These are phyloP conservation scores for Scaptomyza pallida DNA, from an alignment of 1,140 invertebrate genomes.

Conservation along the genomic window DNA sequence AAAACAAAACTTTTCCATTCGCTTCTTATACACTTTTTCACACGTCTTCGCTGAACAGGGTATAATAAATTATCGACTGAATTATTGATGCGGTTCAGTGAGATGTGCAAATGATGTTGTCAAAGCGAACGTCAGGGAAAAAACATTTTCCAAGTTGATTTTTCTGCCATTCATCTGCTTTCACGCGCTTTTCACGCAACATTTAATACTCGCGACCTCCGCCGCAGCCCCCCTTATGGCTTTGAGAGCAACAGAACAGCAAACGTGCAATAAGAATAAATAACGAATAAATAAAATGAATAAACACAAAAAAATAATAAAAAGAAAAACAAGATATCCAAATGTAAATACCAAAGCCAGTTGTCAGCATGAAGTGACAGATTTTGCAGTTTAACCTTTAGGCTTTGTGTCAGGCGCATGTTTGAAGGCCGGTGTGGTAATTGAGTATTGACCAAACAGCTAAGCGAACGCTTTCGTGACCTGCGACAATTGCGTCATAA, in stretches of 20 bases:
- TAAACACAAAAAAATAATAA: slow-evolving; percentile 31
- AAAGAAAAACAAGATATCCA: slow-evolving; percentile 17
- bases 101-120: slow-evolving; percentile 61
- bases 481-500: slow-evolving; percentile 54
- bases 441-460: slow-evolving; percentile 75
- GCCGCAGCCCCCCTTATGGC: neutral
- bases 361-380: slow-evolving; percentile 50
- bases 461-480: slow-evolving; percentile 57
- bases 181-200: slow-evolving; percentile 66
- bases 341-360: slow-evolving; percentile 35
- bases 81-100: slow-evolving; percentile 57
- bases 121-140: slow-evolving; percentile 26
- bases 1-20: neutral
- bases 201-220: slow-evolving; percentile 52
- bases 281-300: slow-evolving; percentile 35
- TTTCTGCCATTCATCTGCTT: slow-evolving; percentile 49
- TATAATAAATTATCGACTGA: slow-evolving; percentile 38
- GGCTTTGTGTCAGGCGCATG: slow-evolving; percentile 14
- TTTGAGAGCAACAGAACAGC: neutral
- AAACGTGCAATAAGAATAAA: slow-evolving; percentile 12
- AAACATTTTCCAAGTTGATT: slow-evolving; percentile 38
- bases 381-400: slow-evolving; percentile 62
- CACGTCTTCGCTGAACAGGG: neutral
- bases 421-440: slow-evolving; percentile 46
- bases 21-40: neutral